Evolutionary conservation across 2,797 vertebrate species (phyloP), one percentile per base, ranked within the genome.

Genomic region (Synanceia verrucosa): DNA sequence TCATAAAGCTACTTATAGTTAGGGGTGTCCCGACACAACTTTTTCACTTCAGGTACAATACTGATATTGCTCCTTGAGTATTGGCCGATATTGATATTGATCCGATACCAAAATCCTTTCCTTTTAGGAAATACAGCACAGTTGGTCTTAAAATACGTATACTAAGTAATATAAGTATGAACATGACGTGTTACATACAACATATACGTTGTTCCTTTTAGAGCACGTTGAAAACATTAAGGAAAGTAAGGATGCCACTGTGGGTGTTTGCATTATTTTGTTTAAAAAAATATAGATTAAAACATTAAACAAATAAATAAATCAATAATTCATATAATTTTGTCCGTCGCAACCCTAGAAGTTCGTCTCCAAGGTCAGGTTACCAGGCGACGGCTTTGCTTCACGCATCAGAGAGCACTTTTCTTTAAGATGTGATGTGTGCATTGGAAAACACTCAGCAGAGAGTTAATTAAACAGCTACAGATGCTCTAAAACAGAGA

Each of bases 401-500:
- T 52, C 33, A 29, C 14, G 44, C 18, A 16, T 60, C 29, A 47
- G 14, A 23, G 24, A 46, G 13, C 24, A 11, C 4, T 6, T 31
- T 28, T n/a, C 39, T 41, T n/a, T 41, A 41, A 0, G 39, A 41
- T 0, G 10, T 24, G 41, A 74, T 5, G 3, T 14, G 41, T 47
- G 28, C 29, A 33, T 48, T 19, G 5, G 12, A 52, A 43, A 44
- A 72, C 26, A 29, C 26, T n/a, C 16, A 36, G 46, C 28, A 6
- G 36, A 61, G 44, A 68, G n/a, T 63, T 70, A 65, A 76, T 77
- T 59, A 77, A 64, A 73, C 46, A 37, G 33, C 9, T 2, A 21
- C 9, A 59, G 31, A 58, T 36, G 36, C 41, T 52, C 36, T 19
- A 24, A 53, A 47, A 21, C 28, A 36, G 18, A 47, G 24, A 68